Conservation (phyloP, 2,888 invertebrate species). For the Pseudeuparius sepicola region DNA sequence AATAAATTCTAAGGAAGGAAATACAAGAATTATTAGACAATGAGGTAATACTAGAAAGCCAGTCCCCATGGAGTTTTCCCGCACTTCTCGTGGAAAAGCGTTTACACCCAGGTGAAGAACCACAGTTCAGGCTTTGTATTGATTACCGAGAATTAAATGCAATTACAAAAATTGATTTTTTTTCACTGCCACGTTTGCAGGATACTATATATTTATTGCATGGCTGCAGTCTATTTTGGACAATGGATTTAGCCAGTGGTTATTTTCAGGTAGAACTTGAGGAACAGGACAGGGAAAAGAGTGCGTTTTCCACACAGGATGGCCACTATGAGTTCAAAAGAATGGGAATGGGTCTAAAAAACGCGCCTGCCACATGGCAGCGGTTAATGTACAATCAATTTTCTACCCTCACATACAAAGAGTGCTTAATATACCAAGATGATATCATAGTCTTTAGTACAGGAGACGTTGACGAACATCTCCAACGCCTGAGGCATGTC, state of each 20-base stretch:
- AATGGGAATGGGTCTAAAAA: constrained; percentile 30
- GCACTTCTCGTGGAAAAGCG: constrained; percentile 31
- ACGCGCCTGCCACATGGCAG: constrained; percentile 30
- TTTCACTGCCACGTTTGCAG: constrained; percentile 23
- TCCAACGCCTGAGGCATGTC: constrained; percentile 7
- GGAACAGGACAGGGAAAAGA: constrained; percentile 20
- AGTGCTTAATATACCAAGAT: constrained; percentile 19
- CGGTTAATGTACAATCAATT: constrained; percentile 29
- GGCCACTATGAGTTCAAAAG: constrained; percentile 24
- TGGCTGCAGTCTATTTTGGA: constrained; percentile 23
- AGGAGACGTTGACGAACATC: constrained; percentile 7
- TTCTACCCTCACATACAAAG: constrained; percentile 22
- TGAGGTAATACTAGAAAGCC: too few relatives aligned
- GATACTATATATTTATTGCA: constrained; percentile 26
- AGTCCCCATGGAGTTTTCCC: constrained; percentile 31
- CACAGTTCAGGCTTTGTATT: constrained; percentile 21
- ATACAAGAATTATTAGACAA: too few relatives aligned
- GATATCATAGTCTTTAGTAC: constrained; percentile 20
- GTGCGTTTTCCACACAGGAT: constrained; percentile 22
- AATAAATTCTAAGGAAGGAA: too few relatives aligned
- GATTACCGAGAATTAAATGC: constrained; percentile 21
- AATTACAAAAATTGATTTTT: constrained; percentile 20
- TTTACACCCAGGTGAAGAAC: constrained; percentile 20
- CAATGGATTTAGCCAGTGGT: constrained; percentile 25
- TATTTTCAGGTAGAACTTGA: constrained; percentile 27